phyloP scores from a whole-genome alignment of 2,888 invertebrate genomes.

The Drosophila pseudotalamancana region DNA sequence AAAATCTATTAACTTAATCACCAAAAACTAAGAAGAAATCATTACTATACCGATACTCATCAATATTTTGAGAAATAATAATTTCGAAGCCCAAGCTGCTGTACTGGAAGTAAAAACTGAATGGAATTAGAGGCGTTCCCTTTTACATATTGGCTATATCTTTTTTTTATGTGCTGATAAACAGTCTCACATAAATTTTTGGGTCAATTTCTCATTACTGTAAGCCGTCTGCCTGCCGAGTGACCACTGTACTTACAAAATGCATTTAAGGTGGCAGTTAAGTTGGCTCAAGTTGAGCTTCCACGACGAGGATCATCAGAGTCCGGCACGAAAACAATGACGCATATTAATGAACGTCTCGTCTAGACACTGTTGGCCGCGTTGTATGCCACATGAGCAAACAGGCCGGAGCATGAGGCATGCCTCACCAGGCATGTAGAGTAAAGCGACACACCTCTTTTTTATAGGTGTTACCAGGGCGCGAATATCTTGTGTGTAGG shows the following conservation, averaged over 20 bases:
- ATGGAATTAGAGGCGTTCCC: too few relatives aligned
- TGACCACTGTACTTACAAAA: slow-evolving; percentile 23
- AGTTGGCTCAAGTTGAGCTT: slow-evolving; percentile 38
- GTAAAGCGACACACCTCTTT: neutral
- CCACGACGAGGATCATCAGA: slow-evolving; percentile 28
- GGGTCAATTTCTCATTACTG: neutral
- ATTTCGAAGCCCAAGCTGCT: too few relatives aligned
- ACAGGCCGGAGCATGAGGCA: slow-evolving; percentile 12
- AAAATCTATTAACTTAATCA: too few relatives aligned
- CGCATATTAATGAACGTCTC: slow-evolving; percentile 63
- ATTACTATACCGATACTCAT: too few relatives aligned
- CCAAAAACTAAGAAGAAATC: too few relatives aligned
- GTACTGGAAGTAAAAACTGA: too few relatives aligned
- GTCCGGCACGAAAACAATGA: slow-evolving; percentile 29
- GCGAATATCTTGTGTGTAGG: slow-evolving; percentile 27
- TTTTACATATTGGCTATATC: too few relatives aligned
- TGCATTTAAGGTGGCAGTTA: slow-evolving; percentile 26
- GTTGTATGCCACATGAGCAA: slow-evolving; percentile 46
- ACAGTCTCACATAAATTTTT: neutral
- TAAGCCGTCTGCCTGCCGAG: neutral
- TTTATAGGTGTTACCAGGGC: neutral
- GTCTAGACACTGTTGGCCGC: slow-evolving; percentile 29
- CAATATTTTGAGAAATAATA: too few relatives aligned
- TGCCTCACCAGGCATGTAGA: slow-evolving; percentile 9
- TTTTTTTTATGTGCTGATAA: too few relatives aligned